Conservation (phyloP, 92 coral and sea anemone genomes). For the Umimayanthus kanabou region DNA sequence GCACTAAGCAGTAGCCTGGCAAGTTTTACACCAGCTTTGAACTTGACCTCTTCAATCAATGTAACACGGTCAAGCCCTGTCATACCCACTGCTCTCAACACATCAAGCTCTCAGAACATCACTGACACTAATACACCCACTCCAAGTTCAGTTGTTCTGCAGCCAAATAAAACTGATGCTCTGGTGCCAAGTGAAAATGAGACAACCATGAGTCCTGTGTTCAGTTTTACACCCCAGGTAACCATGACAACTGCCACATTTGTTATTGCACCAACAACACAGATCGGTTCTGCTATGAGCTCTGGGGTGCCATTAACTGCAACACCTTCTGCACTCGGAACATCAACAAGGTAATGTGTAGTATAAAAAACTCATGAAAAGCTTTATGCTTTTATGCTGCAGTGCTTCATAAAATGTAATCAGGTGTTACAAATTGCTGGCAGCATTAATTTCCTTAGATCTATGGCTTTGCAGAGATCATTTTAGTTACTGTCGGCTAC, state of each 20-base stretch:
- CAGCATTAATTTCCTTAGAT: no score
- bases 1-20: neutral
- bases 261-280: neutral
- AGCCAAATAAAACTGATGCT: conserved; percentile 18
- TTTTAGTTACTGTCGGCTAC: no score
- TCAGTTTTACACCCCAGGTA: conserved; percentile 19
- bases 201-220: neutral
- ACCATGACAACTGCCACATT: neutral
- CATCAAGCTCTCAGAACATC: neutral
- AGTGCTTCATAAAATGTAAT: no score
- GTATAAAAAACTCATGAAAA: neutral
- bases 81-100: neutral
- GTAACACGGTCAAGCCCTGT: neutral
- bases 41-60: neutral
- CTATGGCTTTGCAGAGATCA: no score
- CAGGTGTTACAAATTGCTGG: no score
- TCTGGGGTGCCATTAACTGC: neutral
- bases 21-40: conserved; percentile 6
- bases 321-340: neutral
- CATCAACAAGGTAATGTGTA: conserved; percentile 26
- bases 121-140: neutral
- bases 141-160: neutral
- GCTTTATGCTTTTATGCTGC: neutral
- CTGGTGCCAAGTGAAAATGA: neutral
- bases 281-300: neutral